Evolutionary conservation across 2,888 invertebrate genomes (phyloP), one percentile per base, ranked within the genome.

Genomic region (Epistrophe grossulariae): DNA sequence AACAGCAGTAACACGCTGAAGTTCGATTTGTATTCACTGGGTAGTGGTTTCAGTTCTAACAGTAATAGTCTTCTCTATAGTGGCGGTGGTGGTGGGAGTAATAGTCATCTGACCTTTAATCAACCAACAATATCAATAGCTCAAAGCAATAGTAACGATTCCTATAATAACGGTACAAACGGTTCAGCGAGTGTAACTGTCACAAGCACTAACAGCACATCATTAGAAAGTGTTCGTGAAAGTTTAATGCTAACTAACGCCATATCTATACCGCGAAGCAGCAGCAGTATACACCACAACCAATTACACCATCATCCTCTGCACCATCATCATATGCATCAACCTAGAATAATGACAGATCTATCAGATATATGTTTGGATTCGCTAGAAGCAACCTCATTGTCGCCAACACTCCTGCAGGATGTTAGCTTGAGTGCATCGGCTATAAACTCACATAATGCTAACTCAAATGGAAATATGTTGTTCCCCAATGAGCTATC

Each of bases 301-400:
- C 89, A 89, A 31, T 88, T 90, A 70, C 84, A 88, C 52, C 89
- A 89, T 62, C 88, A 88, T 81, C 89, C 82, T 92, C 95, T 45
- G 95, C 95, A 59, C 95, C 95, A 83, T 94, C 95, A 89, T 95
- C 95, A 17, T 95, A 95, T 84, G 40, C 87, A 88, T 73, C 84
- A 85, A 82, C 95, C 96, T 60, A 81, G 90, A 87, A 90, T 91
- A 31, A 89, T 92, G 88, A 90, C 91, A 3, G 93, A 93, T 85
- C 90, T 93, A 70, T 92, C 92, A 2, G 93, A 93, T 79, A 93
- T 91, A 80, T 91, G 91, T 17, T 89, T 93, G 79, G 93, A 93
- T 80, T 91, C 91, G 8, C 89, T 93, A 84, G 92, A 93, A 45
- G 91, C 92, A 11, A 89, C 92, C 31, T 92, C 92, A 15, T 76